Conservation (phyloP, 2,888 invertebrate genomes). For the Philhelius pedissequus region DNA sequence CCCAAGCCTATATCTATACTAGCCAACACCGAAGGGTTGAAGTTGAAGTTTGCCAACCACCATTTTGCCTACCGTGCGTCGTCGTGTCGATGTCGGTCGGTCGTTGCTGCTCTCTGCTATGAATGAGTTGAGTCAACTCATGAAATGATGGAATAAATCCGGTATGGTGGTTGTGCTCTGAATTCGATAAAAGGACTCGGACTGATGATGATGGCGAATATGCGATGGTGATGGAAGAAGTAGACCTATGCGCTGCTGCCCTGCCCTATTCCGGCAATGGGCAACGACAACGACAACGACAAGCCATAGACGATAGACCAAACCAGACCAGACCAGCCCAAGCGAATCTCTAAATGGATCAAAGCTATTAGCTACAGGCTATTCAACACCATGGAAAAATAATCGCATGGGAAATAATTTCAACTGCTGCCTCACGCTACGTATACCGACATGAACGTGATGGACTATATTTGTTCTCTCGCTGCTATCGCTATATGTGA, state of each 20-base stretch:
- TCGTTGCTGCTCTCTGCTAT: background rate
- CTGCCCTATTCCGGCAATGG: background rate
- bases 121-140: constrained; percentile 56
- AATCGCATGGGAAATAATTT: constrained; percentile 69
- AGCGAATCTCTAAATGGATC: constrained; percentile 68
- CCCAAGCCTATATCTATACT: background rate
- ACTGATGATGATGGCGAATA: background rate
- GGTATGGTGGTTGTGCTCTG: constrained; percentile 69
- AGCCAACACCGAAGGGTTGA: constrained; percentile 41
- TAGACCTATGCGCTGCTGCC: background rate
- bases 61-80: constrained; percentile 1
- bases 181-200: constrained; percentile 52
- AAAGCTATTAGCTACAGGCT: constrained; percentile 69
- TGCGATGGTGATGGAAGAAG: background rate
- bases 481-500: constrained; percentile 30
- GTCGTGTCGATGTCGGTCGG: no score
- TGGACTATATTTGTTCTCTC: constrained; percentile 30
- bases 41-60: constrained; percentile 45
- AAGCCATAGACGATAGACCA: background rate
- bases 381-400: constrained; percentile 68
- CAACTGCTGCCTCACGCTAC: constrained; percentile 58
- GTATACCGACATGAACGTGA: constrained; percentile 66
- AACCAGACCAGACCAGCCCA: constrained; percentile 28
- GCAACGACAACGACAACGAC: background rate
- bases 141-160: constrained; percentile 75